phyloP scores from a whole-genome alignment of 2,113 vertebrate species.

The Telmatochromis brachygnathus region DNA sequence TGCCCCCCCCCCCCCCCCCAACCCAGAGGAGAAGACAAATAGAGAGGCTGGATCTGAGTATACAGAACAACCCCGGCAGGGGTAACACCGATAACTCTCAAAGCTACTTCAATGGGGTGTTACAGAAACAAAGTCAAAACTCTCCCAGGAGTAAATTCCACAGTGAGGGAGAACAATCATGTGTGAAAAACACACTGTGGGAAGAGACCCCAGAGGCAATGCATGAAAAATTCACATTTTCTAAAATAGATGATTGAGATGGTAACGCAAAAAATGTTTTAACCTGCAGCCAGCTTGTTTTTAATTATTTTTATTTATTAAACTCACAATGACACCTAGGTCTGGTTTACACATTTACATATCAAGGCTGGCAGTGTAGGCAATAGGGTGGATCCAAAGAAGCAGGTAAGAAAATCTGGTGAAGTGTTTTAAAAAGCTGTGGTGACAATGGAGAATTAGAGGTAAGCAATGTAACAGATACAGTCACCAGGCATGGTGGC shows the following conservation, averaged over 20 bases:
- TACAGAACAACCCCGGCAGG: constrained; percentile 19
- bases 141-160: constrained; percentile 17
- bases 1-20: background rate
- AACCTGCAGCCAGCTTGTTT: background rate
- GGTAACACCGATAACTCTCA: constrained; percentile 18
- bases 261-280: background rate
- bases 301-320: background rate
- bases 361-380: background rate
- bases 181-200: background rate
- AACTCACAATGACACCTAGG: background rate
- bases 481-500: background rate
- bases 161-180: background rate
- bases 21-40: constrained; percentile 37
- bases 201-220: background rate
- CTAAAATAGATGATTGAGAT: background rate
- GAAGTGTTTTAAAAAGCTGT: background rate
- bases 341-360: background rate
- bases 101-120: constrained; percentile 29
- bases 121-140: constrained; percentile 20
- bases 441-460: background rate
- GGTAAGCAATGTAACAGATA: background rate
- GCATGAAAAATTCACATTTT: background rate
- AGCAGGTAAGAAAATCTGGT: background rate
- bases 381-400: background rate
- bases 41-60: constrained; percentile 40